Conservation (phyloP, 2,797 vertebrate species). For the Hirundo rustica region DNA sequence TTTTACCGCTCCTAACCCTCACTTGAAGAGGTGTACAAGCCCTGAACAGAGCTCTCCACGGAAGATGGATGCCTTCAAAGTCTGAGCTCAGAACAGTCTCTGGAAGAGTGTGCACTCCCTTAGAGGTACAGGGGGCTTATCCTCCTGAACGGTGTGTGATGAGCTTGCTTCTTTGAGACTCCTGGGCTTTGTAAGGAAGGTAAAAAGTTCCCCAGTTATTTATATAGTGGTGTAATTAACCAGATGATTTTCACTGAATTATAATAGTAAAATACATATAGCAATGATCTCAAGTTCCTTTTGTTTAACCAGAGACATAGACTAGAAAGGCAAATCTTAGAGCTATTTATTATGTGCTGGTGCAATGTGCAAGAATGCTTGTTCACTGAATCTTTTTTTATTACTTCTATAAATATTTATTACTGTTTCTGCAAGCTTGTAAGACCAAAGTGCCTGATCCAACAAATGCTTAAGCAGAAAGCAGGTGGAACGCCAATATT, state of each 20-base stretch:
- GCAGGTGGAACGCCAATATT: background rate
- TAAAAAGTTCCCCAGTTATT: background rate
- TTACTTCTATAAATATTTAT: background rate
- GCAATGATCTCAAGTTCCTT: background rate
- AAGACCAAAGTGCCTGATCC: background rate
- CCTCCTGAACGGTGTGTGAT: background rate
- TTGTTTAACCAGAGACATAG: background rate
- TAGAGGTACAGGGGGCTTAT: background rate
- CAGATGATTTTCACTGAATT: background rate
- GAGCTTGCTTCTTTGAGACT: background rate
- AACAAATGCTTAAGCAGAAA: background rate
- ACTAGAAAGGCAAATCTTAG: background rate
- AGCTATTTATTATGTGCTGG: background rate
- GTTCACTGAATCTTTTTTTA: background rate
- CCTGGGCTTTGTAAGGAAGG: background rate
- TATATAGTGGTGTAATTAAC: background rate
- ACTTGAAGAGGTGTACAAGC: background rate
- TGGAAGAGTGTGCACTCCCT: background rate
- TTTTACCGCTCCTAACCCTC: background rate
- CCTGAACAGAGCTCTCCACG: background rate
- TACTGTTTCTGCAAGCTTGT: background rate
- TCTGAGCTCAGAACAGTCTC: background rate
- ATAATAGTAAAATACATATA: background rate
- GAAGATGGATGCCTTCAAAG: background rate
- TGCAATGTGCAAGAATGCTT: background rate